A percentile compares a stretch with the other conserved stretches of the same genome.
Conservation (phyloP, 2,888 invertebrate genomes). For the Ophonus ardosiacus region DNA sequence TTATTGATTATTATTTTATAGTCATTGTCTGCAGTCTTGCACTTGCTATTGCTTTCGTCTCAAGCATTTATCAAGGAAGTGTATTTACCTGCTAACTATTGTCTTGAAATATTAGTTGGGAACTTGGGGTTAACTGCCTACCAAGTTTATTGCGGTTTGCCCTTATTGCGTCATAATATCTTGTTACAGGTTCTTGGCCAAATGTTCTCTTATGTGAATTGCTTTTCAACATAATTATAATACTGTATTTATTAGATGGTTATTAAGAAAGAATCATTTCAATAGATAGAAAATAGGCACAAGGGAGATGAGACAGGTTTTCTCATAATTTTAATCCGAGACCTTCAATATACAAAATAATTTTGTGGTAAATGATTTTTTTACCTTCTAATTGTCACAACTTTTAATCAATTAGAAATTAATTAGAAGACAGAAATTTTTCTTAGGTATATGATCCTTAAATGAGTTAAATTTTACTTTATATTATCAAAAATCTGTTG, state of each 20-base stretch:
- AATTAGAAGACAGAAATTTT: no score
- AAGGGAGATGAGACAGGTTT: no score
- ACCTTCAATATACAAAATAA: no score
- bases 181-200: slow-evolving; percentile 33
- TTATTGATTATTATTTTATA: slow-evolving; percentile 20
- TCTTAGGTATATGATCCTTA: no score
- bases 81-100: slow-evolving; percentile 36
- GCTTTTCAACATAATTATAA: background rate
- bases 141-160: slow-evolving; percentile 34
- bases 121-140: slow-evolving; percentile 39
- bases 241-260: background rate
- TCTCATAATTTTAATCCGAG: no score
- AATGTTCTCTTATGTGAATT: slow-evolving; percentile 15
- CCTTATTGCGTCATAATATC: slow-evolving; percentile 42
- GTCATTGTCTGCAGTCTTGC: background rate
- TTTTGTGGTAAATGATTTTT: no score
- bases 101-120: slow-evolving; percentile 35
- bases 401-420: no score
- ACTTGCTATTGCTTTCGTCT: background rate
- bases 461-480: no score
- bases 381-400: no score
- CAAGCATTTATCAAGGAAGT: slow-evolving; percentile 24
- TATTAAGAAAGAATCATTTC: no score
- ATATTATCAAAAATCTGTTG: no score
- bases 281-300: no score